phyloP scores from a whole-genome alignment of 2,888 invertebrate species.

The Agriopis leucophaearia region DNA sequence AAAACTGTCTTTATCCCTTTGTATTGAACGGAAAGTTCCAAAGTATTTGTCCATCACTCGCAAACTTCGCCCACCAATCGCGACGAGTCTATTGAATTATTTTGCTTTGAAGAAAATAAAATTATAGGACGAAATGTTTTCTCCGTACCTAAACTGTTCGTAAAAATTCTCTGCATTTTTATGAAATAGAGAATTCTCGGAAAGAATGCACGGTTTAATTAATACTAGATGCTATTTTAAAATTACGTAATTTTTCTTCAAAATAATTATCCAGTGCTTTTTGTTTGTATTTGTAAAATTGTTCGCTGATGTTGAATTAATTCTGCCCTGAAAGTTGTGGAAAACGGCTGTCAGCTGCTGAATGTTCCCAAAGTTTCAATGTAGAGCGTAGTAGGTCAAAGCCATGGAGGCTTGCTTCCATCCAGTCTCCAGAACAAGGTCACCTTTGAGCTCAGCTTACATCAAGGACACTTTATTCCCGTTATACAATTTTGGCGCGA shows the following conservation, averaged over 20 bases:
- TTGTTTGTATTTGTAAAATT: conserved; percentile 2
- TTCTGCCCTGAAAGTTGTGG: conserved; percentile 24
- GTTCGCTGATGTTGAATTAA: conserved; percentile 27
- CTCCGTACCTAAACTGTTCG: conserved; percentile 29
- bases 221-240: conserved; percentile 10
- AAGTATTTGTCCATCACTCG: conserved; percentile 54
- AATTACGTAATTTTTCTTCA: not conserved
- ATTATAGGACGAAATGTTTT: conserved; percentile 36
- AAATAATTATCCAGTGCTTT: not conserved
- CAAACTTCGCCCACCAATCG: conserved; percentile 53
- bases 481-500: conserved; percentile 51
- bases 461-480: conserved; percentile 43
- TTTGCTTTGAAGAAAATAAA: conserved; percentile 44
- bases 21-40: conserved; percentile 55
- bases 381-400: conserved; percentile 55
- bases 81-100: conserved; percentile 45
- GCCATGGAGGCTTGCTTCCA: conserved; percentile 55
- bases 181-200: conserved; percentile 24
- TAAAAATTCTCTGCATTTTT: conserved; percentile 35
- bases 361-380: conserved; percentile 40
- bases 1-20: conserved; percentile 54
- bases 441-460: conserved; percentile 47
- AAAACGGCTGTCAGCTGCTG: conserved; percentile 32
- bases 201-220: conserved; percentile 28
- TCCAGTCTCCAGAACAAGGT: conserved; percentile 57